Evolutionary conservation across 2,113 vertebrate species (phyloP).

Genomic region (Raphicerus campestris): DNA sequence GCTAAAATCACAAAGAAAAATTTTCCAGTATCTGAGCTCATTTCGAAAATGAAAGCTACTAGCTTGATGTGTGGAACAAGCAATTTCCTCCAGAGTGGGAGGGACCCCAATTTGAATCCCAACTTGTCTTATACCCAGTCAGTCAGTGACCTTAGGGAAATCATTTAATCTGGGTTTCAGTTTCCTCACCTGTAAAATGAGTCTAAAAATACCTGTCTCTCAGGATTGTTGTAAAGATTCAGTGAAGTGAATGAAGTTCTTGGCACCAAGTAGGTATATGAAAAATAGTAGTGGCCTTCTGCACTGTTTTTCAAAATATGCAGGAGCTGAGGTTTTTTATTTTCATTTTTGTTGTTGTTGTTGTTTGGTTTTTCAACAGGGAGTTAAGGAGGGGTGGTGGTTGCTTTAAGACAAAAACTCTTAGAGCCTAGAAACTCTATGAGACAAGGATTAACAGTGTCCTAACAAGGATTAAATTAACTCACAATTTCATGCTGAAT

Average conservation of each 20-base stretch:
- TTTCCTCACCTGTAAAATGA: not conserved
- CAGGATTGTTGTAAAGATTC: not conserved
- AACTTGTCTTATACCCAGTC: not conserved
- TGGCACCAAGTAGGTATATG: not conserved
- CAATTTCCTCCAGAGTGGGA: not conserved
- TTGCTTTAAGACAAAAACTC: not conserved
- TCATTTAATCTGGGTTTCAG: not conserved
- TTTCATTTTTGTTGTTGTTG: not conserved
- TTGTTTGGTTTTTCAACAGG: not conserved
- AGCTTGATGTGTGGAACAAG: not conserved
- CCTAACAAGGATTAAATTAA: not conserved
- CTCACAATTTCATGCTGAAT: not conserved
- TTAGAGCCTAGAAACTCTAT: not conserved
- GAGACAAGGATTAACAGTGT: not conserved
- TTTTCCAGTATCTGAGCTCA: not conserved
- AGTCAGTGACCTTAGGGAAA: not conserved
- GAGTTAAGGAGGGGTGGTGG: rapidly evolving
- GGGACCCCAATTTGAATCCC: not conserved
- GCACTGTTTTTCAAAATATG: not conserved
- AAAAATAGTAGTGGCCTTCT: not conserved
- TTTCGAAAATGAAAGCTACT: not conserved
- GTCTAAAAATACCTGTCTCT: not conserved
- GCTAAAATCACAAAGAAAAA: not conserved
- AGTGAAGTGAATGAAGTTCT: not conserved
- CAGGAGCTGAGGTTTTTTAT: not conserved